phyloP scores from a whole-genome alignment of 2,888 invertebrate genomes.

The Parapristionchus giblindavisi region DNA sequence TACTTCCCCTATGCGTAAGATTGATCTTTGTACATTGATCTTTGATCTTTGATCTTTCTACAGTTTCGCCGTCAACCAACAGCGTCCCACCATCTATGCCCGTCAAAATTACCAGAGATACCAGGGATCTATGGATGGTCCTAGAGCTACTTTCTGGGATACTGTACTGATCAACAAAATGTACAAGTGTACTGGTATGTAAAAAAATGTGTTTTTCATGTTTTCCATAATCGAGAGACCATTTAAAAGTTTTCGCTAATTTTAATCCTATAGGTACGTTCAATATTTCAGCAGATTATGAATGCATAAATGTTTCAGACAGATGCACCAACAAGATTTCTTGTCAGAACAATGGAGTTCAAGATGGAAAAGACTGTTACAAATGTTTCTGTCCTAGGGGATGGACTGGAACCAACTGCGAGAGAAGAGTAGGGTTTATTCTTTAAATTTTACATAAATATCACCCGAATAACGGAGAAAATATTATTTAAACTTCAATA shows the following conservation, averaged over 20 bases:
- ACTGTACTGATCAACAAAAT: conserved; percentile 3
- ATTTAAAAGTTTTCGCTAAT: not conserved
- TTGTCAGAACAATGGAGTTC: not conserved
- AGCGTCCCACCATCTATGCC: conserved; percentile 19
- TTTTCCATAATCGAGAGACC: not conserved
- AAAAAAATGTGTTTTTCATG: not conserved
- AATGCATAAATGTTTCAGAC: too few relatives aligned
- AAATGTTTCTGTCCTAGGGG: conserved; percentile 12
- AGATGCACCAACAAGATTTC: not conserved
- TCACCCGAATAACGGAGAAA: not conserved
- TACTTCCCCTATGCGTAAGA: not conserved
- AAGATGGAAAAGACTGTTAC: conserved; percentile 1
- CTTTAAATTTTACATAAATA: not conserved
- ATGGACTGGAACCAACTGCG: conserved; percentile 18
- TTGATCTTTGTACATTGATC: not conserved
- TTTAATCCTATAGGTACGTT: not conserved
- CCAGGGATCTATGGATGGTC: conserved; percentile 6
- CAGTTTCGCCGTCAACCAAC: not conserved
- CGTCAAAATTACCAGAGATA: not conserved
- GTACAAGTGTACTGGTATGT: not conserved
- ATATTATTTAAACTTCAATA: too few relatives aligned
- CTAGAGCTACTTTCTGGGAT: conserved; percentile 14
- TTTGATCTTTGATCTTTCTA: not conserved
- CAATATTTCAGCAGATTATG: not conserved
- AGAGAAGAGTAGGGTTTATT: not conserved